Conservation (phyloP, 2,888 invertebrate species). For the Ochropleura plecta region DNA sequence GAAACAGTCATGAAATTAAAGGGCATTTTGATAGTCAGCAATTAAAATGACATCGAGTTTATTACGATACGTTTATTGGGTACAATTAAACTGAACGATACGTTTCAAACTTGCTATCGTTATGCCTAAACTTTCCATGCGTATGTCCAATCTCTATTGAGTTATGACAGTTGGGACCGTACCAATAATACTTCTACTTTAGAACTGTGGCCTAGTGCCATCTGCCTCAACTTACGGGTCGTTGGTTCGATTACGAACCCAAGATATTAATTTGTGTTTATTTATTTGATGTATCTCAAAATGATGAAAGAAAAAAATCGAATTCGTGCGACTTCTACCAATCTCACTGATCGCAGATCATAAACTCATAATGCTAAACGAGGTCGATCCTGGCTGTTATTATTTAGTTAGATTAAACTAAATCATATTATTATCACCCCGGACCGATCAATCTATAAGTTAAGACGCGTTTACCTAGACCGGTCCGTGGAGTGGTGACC, state of each 20-base stretch:
- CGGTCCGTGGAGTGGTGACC: no score
- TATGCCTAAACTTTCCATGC: slow-evolving; percentile 31
- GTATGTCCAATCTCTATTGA: not conserved
- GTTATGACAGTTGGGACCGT: not conserved
- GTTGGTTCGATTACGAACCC: not conserved
- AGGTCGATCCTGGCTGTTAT: no score
- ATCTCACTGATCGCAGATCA: no score
- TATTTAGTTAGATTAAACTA: no score
- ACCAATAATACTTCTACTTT: not conserved
- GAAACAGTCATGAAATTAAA: slow-evolving; percentile 1
- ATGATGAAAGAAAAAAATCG: no score
- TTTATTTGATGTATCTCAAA: not conserved
- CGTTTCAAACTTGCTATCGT: slow-evolving; percentile 17
- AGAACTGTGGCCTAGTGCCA: not conserved
- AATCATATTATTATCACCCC: no score
- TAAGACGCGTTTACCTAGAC: no score
- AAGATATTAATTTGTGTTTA: not conserved
- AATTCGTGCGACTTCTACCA: no score
- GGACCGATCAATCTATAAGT: no score
- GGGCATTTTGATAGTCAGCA: not conserved
- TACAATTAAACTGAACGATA: slow-evolving; percentile 34
- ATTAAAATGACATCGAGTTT: slow-evolving; percentile 29
- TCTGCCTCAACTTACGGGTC: not conserved
- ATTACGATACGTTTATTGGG: slow-evolving; percentile 27
- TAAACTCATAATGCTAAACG: no score